A percentile compares a stretch with the other conserved stretches of the same genome.
Conservation (phyloP, 2,888 invertebrate species). For the Parnassius orleans region DNA sequence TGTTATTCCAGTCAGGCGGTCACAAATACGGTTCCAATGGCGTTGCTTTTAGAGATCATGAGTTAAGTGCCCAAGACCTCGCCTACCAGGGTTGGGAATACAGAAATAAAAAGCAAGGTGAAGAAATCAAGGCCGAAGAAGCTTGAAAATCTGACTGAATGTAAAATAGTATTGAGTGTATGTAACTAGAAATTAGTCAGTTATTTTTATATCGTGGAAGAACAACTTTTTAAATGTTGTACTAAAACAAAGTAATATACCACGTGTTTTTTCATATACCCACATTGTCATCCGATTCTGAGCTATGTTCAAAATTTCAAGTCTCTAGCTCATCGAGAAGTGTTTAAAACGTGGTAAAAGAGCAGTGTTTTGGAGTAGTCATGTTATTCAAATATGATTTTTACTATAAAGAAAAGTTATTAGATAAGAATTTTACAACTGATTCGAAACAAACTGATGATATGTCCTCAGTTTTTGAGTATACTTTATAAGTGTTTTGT, state of each 20-base stretch:
- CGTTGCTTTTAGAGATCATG: conserved; percentile 84
- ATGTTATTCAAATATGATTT: not conserved
- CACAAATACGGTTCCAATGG: conserved; percentile 73
- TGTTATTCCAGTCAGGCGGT: conserved; percentile 37
- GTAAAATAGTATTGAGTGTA: not conserved
- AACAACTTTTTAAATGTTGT: no score
- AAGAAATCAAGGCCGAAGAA: conserved; percentile 70
- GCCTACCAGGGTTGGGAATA: conserved; percentile 89
- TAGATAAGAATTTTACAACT: not conserved
- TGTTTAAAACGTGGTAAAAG: not conserved
- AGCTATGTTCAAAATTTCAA: no score
- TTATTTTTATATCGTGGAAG: not conserved
- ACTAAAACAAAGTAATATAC: no score
- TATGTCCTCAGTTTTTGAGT: conserved; percentile 21
- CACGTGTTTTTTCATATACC: no score
- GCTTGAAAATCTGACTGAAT: conserved; percentile 44
- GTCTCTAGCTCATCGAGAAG: no score
- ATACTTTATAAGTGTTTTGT: conserved; percentile 41
- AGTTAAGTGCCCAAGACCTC: conserved; percentile 80
- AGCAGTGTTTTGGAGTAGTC: conserved; percentile 1
- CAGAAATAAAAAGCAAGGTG: conserved; percentile 76
- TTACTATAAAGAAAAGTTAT: conserved; percentile 1
- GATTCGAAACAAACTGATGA: conserved; percentile 14
- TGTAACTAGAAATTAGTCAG: not conserved
- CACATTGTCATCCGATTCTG: no score